phyloP scores from a whole-genome alignment of 1,140 invertebrate genomes.

The Apolygus lucorum region DNA sequence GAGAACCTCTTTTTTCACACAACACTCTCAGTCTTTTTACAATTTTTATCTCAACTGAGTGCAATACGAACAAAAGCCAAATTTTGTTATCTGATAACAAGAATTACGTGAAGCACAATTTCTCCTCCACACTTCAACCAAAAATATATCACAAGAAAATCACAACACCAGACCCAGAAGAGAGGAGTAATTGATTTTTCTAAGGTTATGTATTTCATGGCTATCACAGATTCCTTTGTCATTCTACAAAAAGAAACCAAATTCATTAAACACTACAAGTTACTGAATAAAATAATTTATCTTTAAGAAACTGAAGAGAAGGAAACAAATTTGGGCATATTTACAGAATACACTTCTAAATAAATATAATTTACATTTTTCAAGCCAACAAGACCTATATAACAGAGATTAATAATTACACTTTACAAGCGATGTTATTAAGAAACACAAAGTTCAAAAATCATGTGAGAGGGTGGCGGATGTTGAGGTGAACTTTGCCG shows the following conservation, averaged over 20 bases:
- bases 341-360: not conserved
- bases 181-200: not conserved
- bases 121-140: no score
- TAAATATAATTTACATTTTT: constrained; percentile 3
- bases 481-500: constrained; percentile 56
- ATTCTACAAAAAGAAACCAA: not conserved
- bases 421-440: not conserved
- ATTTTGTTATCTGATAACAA: no score
- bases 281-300: not conserved
- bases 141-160: not conserved
- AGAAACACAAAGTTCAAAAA: not conserved
- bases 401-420: not conserved
- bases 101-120: no score
- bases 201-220: not conserved
- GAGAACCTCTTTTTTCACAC: not conserved
- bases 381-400: not conserved
- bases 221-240: not conserved
- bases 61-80: not conserved
- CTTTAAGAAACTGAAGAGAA: not conserved
- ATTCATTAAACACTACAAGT: not conserved
- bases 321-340: not conserved
- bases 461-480: constrained; percentile 40
- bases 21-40: not conserved
- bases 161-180: not conserved
- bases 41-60: not conserved